Conservation (phyloP, 2,797 vertebrate genomes). For the Sebastes jordani region DNA sequence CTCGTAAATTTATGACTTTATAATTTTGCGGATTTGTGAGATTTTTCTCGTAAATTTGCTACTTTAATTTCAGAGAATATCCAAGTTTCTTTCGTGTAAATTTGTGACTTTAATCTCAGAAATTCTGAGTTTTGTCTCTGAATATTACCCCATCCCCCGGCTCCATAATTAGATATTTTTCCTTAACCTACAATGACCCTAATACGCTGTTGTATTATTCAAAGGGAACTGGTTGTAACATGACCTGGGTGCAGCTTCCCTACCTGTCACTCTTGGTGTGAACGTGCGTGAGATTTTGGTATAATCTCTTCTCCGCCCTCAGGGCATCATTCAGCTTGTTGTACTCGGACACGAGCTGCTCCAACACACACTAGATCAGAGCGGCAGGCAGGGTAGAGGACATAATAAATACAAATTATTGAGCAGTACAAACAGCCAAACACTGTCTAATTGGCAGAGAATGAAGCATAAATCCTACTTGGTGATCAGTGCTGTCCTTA, state of each 20-base stretch:
- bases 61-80: too few relatives aligned
- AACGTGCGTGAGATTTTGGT: constrained; percentile 87
- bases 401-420: background rate
- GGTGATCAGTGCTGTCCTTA: constrained; percentile 72
- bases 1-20: too few relatives aligned
- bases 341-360: constrained; percentile 89
- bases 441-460: background rate
- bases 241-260: background rate
- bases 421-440: background rate
- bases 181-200: too few relatives aligned
- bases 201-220: too few relatives aligned
- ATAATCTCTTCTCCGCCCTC: constrained; percentile 90
- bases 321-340: constrained; percentile 90
- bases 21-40: too few relatives aligned
- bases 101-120: too few relatives aligned
- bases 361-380: constrained; percentile 80
- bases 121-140: too few relatives aligned
- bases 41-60: too few relatives aligned
- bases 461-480: constrained; percentile 77
- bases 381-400: background rate
- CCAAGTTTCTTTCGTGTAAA: too few relatives aligned
- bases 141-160: too few relatives aligned
- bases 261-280: constrained; percentile 87
- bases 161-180: too few relatives aligned
- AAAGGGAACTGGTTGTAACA: background rate